These are phyloP conservation scores for Triplophysa siluroides DNA, from an alignment of 2,113 vertebrate species.

Conservation along the genomic window DNA sequence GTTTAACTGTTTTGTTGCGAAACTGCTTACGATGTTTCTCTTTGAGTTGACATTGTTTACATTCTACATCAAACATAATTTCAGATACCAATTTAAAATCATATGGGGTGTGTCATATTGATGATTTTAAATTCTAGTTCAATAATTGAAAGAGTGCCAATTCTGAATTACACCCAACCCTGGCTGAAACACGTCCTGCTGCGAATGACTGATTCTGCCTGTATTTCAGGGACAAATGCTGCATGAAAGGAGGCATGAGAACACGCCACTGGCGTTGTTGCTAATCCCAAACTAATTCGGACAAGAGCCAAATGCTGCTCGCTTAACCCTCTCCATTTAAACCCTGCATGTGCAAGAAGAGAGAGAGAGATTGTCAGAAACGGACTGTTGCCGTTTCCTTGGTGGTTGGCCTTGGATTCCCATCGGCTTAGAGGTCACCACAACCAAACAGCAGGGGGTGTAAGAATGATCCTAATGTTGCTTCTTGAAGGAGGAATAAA, in stretches of 20 bases:
- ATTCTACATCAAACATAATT: no score
- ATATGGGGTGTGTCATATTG: no score
- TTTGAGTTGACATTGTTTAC: no score
- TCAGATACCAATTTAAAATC: no score
- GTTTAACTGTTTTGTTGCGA: no score
- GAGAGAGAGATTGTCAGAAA: constrained; percentile 36
- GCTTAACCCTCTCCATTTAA: constrained; percentile 46
- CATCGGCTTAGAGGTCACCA: constrained; percentile 52
- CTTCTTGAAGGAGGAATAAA: constrained; percentile 65
- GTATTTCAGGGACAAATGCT: constrained; percentile 5
- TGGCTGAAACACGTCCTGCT: constrained; percentile 21
- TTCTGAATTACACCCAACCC: background rate
- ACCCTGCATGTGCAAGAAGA: constrained; percentile 4
- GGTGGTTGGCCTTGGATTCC: constrained; percentile 49
- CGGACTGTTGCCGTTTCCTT: constrained; percentile 31
- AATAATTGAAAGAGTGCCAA: no score
- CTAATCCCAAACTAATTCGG: constrained; percentile 46
- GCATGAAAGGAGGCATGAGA: constrained; percentile 32
- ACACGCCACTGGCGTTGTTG: background rate
- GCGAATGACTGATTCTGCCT: constrained; percentile 12
- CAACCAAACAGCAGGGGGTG: constrained; percentile 33
- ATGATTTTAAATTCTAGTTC: no score
- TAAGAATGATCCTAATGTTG: constrained; percentile 55
- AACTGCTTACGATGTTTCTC: no score
- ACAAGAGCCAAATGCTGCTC: constrained; percentile 47